Evolutionary conservation across 2,888 invertebrate genomes (phyloP).

Genomic region (Stenodera caucasica): DNA sequence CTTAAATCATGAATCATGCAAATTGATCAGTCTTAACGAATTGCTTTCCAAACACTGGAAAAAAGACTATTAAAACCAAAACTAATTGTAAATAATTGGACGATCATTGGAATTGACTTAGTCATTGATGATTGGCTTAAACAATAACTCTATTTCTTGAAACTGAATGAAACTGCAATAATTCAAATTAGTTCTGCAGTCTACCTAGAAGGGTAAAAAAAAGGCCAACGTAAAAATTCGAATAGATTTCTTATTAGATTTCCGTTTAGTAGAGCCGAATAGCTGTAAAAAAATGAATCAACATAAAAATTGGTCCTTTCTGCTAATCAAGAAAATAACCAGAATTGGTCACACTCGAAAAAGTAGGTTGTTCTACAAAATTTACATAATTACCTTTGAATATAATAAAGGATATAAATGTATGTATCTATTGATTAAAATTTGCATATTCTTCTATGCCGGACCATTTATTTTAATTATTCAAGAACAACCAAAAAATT

Average conservation of each 20-base stretch:
- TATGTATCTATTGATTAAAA: not conserved
- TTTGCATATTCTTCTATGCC: not conserved
- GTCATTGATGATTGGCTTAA: not conserved
- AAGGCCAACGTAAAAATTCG: not conserved
- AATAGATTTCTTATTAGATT: not conserved
- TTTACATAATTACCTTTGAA: not conserved
- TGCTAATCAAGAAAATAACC: not conserved
- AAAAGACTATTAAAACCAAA: not conserved
- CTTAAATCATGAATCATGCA: no score
- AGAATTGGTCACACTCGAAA: not conserved
- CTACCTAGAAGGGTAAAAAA: not conserved
- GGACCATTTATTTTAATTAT: not conserved
- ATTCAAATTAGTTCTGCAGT: not conserved
- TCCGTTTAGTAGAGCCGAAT: not conserved
- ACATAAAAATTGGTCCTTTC: not conserved
- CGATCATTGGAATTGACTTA: not conserved
- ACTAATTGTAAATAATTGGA: not conserved
- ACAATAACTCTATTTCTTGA: not conserved
- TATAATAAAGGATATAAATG: not conserved
- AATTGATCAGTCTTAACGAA: no score
- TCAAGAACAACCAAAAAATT: not conserved
- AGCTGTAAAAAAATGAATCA: not conserved
- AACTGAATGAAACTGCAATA: not conserved
- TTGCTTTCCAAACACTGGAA: no score
- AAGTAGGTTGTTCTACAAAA: not conserved